Conservation (phyloP, 2,888 invertebrate genomes). For the Camptogramma bilineatum region DNA sequence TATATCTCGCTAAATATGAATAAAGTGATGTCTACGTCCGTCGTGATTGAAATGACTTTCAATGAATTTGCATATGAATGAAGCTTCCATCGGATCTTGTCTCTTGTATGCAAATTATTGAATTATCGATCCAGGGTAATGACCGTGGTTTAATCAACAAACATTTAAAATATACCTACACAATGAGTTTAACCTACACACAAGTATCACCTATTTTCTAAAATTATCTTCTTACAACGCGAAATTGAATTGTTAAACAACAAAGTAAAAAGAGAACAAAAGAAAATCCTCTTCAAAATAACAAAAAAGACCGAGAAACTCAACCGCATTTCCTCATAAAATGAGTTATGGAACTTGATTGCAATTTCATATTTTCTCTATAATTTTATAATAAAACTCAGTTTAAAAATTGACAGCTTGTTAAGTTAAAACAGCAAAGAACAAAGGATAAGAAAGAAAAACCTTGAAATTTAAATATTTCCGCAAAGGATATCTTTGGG, state of each 20-base stretch:
- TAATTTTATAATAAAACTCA: constrained; percentile 13
- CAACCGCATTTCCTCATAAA: constrained; percentile 27
- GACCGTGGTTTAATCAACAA: neutral
- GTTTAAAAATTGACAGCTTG: constrained; percentile 38
- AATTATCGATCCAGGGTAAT: neutral
- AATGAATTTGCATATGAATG: constrained; percentile 1
- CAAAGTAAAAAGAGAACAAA: constrained; percentile 18
- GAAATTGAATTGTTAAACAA: neutral
- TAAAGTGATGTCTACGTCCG: constrained; percentile 49
- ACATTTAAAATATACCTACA: no score
- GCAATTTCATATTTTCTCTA: constrained; percentile 27
- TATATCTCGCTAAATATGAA: no score
- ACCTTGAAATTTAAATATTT: constrained; percentile 13
- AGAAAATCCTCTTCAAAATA: constrained; percentile 24
- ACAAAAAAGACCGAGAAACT: constrained; percentile 15
- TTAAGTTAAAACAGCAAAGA: constrained; percentile 31
- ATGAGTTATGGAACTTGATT: constrained; percentile 35
- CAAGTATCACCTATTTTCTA: no score
- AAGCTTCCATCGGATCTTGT: neutral
- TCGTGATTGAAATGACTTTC: neutral
- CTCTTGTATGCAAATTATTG: constrained; percentile 1
- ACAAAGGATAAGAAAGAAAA: constrained; percentile 28
- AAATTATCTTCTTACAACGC: neutral
- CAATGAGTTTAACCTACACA: no score
- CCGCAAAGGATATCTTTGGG: neutral